phyloP scores from a whole-genome alignment of 2,888 invertebrate genomes.

The Pristionchus arcanus region DNA sequence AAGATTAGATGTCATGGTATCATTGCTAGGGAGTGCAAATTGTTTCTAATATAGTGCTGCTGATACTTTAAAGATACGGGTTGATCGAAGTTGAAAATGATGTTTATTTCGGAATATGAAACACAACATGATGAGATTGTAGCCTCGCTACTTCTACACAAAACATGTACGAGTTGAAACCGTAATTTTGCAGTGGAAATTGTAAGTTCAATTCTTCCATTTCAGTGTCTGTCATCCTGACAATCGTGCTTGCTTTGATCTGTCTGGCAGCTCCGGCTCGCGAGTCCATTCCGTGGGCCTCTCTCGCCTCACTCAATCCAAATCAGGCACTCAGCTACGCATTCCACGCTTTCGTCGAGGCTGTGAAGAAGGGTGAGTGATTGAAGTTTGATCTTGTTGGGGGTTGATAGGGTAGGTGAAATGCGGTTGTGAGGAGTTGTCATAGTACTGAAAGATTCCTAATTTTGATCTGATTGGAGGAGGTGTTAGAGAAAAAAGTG shows the following conservation, averaged over 20 bases:
- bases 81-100: background rate
- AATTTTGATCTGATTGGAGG: background rate
- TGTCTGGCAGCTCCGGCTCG: constrained; percentile 58
- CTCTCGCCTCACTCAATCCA: constrained; percentile 68
- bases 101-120: too few relatives aligned
- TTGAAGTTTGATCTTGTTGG: too few relatives aligned
- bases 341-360: constrained; percentile 65
- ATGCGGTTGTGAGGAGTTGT: background rate
- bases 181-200: too few relatives aligned
- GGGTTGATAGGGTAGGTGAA: background rate
- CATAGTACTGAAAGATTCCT: background rate
- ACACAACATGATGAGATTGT: too few relatives aligned
- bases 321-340: constrained; percentile 69
- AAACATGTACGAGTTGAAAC: too few relatives aligned
- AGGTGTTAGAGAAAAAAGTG: too few relatives aligned
- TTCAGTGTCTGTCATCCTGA: background rate
- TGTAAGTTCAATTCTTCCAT: too few relatives aligned
- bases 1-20: too few relatives aligned
- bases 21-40: background rate
- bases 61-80: background rate
- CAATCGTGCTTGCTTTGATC: background rate
- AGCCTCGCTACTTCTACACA: too few relatives aligned
- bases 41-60: background rate
- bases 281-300: constrained; percentile 59
- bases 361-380: constrained; percentile 67